These are phyloP conservation scores for Epicauta chinensis DNA, from an alignment of 1,140 invertebrate species.

Conservation along the genomic window DNA sequence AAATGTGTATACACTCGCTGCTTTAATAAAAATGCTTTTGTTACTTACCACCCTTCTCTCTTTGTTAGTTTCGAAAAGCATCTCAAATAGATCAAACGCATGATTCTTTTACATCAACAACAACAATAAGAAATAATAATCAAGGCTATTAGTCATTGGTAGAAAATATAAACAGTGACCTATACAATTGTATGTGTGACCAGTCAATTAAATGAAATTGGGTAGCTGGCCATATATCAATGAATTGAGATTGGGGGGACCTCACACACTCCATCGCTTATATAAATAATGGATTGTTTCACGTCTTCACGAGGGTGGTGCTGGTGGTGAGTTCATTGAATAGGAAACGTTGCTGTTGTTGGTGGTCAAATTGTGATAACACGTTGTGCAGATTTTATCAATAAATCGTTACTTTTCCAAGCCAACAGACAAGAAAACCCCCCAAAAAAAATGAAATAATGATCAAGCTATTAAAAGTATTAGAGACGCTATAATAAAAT, in stretches of 20 bases:
- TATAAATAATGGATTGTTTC: conserved; percentile 24
- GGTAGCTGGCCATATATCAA: conserved; percentile 27
- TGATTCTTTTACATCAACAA: no score
- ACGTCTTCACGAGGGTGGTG: conserved; percentile 7
- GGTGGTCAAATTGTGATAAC: not conserved
- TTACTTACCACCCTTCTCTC: no score
- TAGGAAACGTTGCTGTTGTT: not conserved
- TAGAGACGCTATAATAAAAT: not conserved
- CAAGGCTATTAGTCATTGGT: no score
- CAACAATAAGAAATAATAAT: no score
- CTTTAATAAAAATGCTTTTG: no score
- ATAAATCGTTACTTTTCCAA: no score
- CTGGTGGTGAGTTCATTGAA: not conserved
- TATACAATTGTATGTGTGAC: conserved; percentile 21
- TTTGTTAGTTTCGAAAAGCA: no score
- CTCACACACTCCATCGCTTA: conserved; percentile 25
- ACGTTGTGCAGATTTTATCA: not conserved
- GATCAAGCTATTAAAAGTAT: no score
- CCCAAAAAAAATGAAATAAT: no score
- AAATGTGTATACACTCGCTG: no score
- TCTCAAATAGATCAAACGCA: no score
- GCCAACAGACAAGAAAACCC: no score
- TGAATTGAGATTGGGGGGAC: conserved; percentile 7
- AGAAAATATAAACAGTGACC: conserved; percentile 20
- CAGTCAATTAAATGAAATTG: conserved; percentile 33